phyloP scores from a whole-genome alignment of 2,113 vertebrate species.

The Ptychochromis oligacanthus region DNA sequence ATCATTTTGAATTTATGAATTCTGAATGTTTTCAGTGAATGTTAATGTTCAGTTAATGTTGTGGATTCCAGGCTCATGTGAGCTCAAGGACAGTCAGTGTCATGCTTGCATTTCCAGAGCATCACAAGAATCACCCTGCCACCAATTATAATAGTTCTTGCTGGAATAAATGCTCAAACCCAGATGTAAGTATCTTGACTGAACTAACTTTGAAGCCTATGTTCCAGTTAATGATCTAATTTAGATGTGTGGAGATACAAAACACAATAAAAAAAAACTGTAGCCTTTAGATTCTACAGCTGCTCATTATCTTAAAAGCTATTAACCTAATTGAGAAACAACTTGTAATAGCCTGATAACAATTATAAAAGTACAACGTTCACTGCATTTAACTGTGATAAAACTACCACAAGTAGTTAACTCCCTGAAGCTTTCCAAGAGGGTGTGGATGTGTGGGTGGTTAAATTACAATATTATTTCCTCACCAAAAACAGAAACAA shows the following conservation, averaged over 20 bases:
- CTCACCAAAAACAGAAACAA: background rate
- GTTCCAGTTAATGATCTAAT: constrained; percentile 39
- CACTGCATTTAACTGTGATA: background rate
- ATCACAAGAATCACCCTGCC: background rate
- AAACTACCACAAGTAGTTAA: background rate
- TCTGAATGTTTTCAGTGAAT: background rate
- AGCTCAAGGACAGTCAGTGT: background rate
- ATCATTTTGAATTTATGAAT: background rate
- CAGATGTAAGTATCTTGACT: background rate
- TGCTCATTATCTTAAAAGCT: constrained; percentile 47
- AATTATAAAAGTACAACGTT: background rate
- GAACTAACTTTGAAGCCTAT: background rate
- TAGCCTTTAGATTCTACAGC: constrained; percentile 25
- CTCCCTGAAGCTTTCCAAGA: background rate
- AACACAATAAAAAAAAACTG: background rate
- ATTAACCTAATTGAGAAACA: constrained; percentile 52
- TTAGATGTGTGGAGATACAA: constrained; percentile 19
- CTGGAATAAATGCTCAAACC: background rate
- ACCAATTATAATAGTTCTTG: background rate
- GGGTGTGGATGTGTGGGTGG: background rate
- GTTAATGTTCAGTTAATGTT: background rate
- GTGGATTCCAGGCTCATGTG: background rate
- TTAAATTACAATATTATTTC: background rate
- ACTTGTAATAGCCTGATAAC: constrained; percentile 33
- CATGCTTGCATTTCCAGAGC: background rate